Base-by-base conservation (phyloP, 1,140 invertebrate species). In the Bombus impatiens region DNA sequence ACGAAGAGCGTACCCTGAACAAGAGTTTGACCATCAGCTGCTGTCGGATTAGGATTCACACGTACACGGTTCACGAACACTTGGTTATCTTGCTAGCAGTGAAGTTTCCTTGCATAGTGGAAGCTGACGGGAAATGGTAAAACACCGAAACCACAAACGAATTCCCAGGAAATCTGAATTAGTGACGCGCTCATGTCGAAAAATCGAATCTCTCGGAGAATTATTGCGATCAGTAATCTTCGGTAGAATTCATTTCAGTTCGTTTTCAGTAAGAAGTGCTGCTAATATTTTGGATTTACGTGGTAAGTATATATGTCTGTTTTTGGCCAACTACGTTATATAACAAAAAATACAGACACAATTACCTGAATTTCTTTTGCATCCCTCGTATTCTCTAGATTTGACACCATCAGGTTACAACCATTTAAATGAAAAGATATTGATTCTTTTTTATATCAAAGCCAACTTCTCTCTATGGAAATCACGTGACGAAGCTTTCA, bases 21-120 rank as follows among this genome's bases (percentile, higher is more conserved):
- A 37, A 25, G 32, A 77, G 47, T 77, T 77, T 59, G 47, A 77
- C 53, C 53, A 77, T 77, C 75, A 59, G 35, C 25, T 77, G 35
- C 47, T 59, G 35, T 77, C 53, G 53, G 35, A 77, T 77, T 77
- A 77, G 35, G 75, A 77, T 59, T 77, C 75, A 59, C 75, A 28
- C 74, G 47, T 76, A 32, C 74, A 53, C 35, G 13, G 35, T 77
- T 77, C 75, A 40, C 47, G 35, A 77, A 37, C 75, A 57, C 22
- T 28, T 47, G 32, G 74, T 76, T 77, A 59, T 77, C 75, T 40
- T 59, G 13, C 74, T 22, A 9, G 2, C 13, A 10, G 25, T 77
- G n/a, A 59, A 59, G 32, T 59, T 77, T 18, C 12, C 47, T 57
- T 4, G 35, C 25, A 37, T 9, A 59, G 1, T 28, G 53, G 35